Percentiles rank a stretch among this genome's conserved stretches.
These are phyloP conservation scores for Oryctolagus cuniculus DNA, from an alignment of 2,113 vertebrate genomes.

Conservation along the genomic window mOryCun1.1 NC_091438.1:140143001-140143500, in stretches of 20 bases:
- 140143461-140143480: background rate
- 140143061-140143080: background rate
- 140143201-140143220: constrained; percentile 57
- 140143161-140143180: background rate
- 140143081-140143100: background rate
- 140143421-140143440: too few species aligned
- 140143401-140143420: background rate
- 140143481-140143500: background rate
- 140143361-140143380: constrained; percentile 10
- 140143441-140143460: background rate
- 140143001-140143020: constrained; percentile 2
- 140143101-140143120: too few species aligned
- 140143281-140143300: constrained; percentile 39
- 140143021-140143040: background rate
- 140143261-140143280: background rate
- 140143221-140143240: constrained; percentile 33
- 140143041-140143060: background rate
- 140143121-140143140: background rate
- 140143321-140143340: constrained; percentile 51
- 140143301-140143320: constrained; percentile 52
- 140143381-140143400: background rate
- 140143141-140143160: background rate
- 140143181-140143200: constrained; percentile 46
- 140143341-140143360: background rate
- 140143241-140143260: background rate